Conservation (phyloP, 2,888 invertebrate species). For the Tenthredo mesomela region DNA sequence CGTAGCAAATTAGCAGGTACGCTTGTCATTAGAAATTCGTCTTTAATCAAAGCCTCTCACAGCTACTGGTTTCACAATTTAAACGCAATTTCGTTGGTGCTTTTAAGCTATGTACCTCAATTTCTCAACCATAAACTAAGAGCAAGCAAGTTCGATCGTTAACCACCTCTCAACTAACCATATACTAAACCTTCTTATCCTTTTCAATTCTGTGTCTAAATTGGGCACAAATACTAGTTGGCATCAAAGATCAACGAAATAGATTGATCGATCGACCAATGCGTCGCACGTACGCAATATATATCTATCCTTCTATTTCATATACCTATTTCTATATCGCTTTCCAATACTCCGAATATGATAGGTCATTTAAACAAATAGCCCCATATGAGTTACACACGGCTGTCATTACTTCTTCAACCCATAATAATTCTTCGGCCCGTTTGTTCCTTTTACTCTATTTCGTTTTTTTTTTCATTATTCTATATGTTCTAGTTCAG, state of each 20-base stretch:
- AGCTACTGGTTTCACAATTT: slow-evolving; percentile 15
- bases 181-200: slow-evolving; percentile 36
- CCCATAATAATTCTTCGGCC: neutral
- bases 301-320: neutral
- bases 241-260: slow-evolving; percentile 28
- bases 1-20: slow-evolving; percentile 30
- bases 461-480: neutral
- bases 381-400: neutral
- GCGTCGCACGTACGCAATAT: slow-evolving; percentile 17
- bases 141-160: slow-evolving; percentile 3
- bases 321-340: neutral
- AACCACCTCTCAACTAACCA: neutral
- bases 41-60: slow-evolving; percentile 25
- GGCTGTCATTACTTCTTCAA: slow-evolving; percentile 11
- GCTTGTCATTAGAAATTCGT: slow-evolving; percentile 10
- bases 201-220: slow-evolving; percentile 29
- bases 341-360: neutral
- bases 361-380: slow-evolving; percentile 17
- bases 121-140: neutral
- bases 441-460: neutral
- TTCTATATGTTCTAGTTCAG: neutral
- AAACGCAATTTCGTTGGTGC: slow-evolving; percentile 14
- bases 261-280: slow-evolving; percentile 42
- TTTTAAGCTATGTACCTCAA: neutral
- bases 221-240: neutral